A percentile compares a stretch with the other conserved stretches of the same genome.
phyloP scores from a whole-genome alignment of 2,797 vertebrate species.

The Poliocrania exsul region DNA sequence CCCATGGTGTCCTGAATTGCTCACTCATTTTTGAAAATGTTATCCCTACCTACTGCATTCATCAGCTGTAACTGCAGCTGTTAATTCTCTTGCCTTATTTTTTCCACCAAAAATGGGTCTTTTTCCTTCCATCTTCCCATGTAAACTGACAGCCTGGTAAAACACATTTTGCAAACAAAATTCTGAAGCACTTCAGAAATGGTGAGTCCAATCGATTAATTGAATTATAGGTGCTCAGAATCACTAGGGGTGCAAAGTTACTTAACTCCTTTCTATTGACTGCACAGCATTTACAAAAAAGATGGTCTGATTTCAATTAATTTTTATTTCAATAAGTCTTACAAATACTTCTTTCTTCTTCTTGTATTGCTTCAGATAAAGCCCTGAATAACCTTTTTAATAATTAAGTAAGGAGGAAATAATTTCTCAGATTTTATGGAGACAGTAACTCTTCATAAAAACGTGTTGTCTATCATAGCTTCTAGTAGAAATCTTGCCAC shows the following conservation, averaged over 20 bases:
- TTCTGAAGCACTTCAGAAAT: not conserved
- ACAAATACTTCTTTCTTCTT: not conserved
- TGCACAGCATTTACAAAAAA: not conserved
- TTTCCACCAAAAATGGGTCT: not conserved
- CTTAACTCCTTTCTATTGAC: not conserved
- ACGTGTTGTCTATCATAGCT: not conserved
- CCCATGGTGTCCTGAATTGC: not conserved
- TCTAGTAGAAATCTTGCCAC: not conserved
- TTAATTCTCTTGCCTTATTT: not conserved
- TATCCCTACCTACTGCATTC: not conserved
- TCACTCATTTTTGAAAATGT: slow-evolving; percentile 1
- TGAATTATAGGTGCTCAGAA: not conserved
- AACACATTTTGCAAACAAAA: not conserved
- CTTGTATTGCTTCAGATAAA: not conserved
- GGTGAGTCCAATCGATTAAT: not conserved
- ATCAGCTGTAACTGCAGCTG: slow-evolving; percentile 24
- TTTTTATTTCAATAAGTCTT: not conserved
- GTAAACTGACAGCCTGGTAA: not conserved
- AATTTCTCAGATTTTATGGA: not conserved
- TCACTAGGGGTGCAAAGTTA: not conserved
- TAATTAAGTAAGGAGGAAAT: not conserved
- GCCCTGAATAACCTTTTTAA: not conserved
- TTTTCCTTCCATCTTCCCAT: not conserved
- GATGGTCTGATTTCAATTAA: not conserved
- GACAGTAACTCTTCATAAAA: not conserved